Base-by-base conservation (phyloP, 2,797 vertebrate genomes). In the Spinibarbus caldwelli region DNA sequence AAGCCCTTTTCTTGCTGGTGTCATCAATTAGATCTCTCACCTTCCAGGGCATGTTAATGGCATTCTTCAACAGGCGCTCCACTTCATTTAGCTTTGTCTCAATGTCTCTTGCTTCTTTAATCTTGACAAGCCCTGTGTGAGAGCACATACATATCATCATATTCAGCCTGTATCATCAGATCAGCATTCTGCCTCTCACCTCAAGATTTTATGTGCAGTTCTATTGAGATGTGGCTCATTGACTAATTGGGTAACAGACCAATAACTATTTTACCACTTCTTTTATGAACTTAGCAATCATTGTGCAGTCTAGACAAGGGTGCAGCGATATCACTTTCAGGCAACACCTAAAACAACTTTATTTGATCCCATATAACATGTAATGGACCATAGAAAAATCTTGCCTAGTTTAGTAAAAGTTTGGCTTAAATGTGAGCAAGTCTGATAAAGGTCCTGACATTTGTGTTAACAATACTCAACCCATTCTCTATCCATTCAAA, bases 31-130 rank as follows among this genome's bases (percentile, higher is more conserved):
- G 84, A 17, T 3, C 26, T 86, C 95, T 85, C 52, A 99, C 98
- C 95, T 98, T 99, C 91, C 95, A 97, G 0, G 97, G 97, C 97
- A 99, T 97, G 93, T 96, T 96, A 91, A 99, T 98, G 67, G 97
- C 91, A 52, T 94, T 96, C 92, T 99, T 98, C 88, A 99, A 92
- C 67, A 99, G 92, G 89, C 96, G 95, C 89, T 99, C 98, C 82
- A 99, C 98, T 93, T 99, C 97, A 1, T 99, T 99, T 80, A 99
- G 93, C 84, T 97, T 97, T 89, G 95, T 94, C 93, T 99, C 98
- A 23, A 97, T 98, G 91, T 99, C 97, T 0, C 93, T 95, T 1
- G 97, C 96, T 19, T 98, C 96, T 93, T 97, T 99, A 90, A 99
- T 97, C 93, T 97, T 97, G 11, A 98, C 93, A 83, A 99, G 93